Conservation (phyloP, 2,113 vertebrate genomes). For the Paratilapia polleni region DNA sequence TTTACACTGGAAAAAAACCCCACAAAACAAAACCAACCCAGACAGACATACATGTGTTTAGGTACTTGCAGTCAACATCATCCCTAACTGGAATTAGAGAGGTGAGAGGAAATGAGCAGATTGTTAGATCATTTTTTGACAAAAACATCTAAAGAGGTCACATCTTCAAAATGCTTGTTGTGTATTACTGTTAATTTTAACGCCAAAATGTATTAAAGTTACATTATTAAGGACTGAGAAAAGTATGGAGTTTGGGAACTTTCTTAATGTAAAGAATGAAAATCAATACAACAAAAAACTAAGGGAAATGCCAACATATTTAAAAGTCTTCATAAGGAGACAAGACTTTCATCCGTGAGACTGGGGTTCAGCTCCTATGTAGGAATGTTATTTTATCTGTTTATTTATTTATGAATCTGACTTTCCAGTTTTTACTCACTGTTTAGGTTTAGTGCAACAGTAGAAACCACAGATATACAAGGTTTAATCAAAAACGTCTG, state of each 20-base stretch:
- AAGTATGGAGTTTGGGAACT: background rate
- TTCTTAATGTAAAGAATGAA: background rate
- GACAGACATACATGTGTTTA: background rate
- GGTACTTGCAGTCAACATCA: background rate
- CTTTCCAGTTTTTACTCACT: too few relatives aligned
- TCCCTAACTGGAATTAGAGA: background rate
- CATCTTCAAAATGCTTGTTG: background rate
- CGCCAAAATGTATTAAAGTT: background rate
- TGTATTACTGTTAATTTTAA: background rate
- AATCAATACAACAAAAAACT: too few relatives aligned
- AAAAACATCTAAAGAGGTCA: background rate
- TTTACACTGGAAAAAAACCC: background rate
- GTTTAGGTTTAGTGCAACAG: too few relatives aligned
- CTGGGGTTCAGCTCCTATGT: too few relatives aligned
- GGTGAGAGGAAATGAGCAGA: background rate
- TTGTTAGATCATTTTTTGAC: background rate
- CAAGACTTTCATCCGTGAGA: too few relatives aligned
- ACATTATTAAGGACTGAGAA: background rate
- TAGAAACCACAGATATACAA: too few relatives aligned
- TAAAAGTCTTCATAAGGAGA: background rate
- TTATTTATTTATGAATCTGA: too few relatives aligned
- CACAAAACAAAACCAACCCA: background rate
- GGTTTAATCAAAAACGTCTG: too few relatives aligned
- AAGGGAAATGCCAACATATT: too few relatives aligned
- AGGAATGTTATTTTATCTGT: too few relatives aligned